Evolutionary conservation across 1,140 invertebrate species (phyloP).

Genomic region (Drosophila santomea): DNA sequence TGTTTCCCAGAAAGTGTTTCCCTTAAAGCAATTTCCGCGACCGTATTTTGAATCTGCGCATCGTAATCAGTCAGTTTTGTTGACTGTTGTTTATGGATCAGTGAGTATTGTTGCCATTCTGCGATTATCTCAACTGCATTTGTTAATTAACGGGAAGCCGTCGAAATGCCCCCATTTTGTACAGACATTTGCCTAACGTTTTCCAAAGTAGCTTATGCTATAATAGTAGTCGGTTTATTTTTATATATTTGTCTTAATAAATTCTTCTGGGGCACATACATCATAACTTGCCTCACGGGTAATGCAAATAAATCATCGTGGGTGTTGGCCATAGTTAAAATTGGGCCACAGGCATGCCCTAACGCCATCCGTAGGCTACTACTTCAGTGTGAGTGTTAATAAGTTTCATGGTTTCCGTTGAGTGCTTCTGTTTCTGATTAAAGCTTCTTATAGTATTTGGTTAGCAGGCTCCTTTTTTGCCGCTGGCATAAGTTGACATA

Average conservation of each 20-base stretch:
- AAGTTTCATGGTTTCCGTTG: neutral
- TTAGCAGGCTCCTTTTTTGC: constrained; percentile 3
- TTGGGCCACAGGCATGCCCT: constrained; percentile 18
- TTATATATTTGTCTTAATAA: constrained; percentile 58
- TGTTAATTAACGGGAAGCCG: too few relatives aligned
- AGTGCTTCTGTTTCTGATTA: constrained; percentile 40
- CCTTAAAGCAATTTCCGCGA: too few relatives aligned
- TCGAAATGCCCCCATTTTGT: neutral
- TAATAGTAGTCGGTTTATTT: constrained; percentile 56
- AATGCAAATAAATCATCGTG: constrained; percentile 66
- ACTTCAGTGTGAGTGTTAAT: neutral
- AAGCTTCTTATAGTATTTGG: constrained; percentile 29
- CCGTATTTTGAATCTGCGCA: too few relatives aligned
- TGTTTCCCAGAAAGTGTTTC: too few relatives aligned
- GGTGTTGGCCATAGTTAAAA: constrained; percentile 4
- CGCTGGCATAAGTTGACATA: constrained; percentile 24
- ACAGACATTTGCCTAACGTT: too few relatives aligned
- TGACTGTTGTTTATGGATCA: too few relatives aligned
- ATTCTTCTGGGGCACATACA: constrained; percentile 57
- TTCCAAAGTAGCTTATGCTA: constrained; percentile 55
- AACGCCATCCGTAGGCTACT: constrained; percentile 11
- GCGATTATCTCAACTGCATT: too few relatives aligned
- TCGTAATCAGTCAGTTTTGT: too few relatives aligned
- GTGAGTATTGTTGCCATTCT: too few relatives aligned
- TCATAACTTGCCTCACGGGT: constrained; percentile 46